Conservation (phyloP, 2,113 vertebrate species). For the Loxodonta africana region DNA sequence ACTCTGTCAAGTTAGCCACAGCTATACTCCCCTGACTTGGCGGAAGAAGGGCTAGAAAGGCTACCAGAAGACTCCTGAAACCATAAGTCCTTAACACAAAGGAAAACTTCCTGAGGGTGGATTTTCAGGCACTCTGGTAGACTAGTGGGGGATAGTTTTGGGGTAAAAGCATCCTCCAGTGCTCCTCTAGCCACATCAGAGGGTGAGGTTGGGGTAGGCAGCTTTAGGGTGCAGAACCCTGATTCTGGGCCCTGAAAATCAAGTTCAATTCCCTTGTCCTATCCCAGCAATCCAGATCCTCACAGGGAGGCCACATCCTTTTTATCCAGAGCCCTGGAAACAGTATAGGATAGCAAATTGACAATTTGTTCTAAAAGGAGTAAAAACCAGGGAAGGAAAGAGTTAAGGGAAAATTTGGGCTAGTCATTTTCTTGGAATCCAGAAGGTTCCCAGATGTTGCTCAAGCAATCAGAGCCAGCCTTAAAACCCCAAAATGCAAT, state of each 20-base stretch:
- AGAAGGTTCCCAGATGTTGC: slow-evolving; percentile 35
- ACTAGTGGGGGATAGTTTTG: not conserved
- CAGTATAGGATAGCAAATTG: not conserved
- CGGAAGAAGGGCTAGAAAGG: not conserved
- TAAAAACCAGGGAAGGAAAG: slow-evolving; percentile 21
- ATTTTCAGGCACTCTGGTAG: slow-evolving; percentile 32
- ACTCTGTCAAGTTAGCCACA: not conserved
- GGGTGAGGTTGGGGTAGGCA: not conserved
- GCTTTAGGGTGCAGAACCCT: not conserved
- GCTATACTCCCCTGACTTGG: not conserved
- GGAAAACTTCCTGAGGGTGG: not conserved
- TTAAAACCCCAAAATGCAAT: slow-evolving; percentile 11
- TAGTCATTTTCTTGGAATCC: slow-evolving; percentile 7
- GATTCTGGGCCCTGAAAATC: not conserved
- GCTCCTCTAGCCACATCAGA: not conserved
- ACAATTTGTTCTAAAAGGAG: slow-evolving; percentile 28
- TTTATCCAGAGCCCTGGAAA: slow-evolving; percentile 35
- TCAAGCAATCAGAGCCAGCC: slow-evolving; percentile 24
- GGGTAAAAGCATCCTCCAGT: not conserved
- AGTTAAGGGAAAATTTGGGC: not conserved
- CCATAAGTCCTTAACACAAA: slow-evolving; percentile 25
- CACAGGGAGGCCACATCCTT: not conserved
- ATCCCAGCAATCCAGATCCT: not conserved
- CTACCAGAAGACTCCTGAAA: not conserved
- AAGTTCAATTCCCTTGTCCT: not conserved